Evolutionary conservation across 2,113 vertebrate species (phyloP).

Genomic region (Caranx ignobilis): DNA sequence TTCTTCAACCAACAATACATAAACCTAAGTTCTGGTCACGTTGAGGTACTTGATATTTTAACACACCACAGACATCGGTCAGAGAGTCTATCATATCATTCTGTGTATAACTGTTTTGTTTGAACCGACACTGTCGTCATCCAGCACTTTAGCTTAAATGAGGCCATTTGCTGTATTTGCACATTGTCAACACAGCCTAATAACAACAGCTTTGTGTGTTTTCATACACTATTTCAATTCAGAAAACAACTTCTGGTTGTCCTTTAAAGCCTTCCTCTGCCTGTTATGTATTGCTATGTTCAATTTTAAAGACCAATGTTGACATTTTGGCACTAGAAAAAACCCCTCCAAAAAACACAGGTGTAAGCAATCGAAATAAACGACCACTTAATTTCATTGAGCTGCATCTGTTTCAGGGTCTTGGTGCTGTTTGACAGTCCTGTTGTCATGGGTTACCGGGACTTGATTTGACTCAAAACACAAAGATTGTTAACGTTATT

Average conservation of each 20-base stretch:
- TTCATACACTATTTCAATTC: not conserved
- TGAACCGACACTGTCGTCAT: conserved; percentile 20
- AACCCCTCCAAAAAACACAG: not conserved
- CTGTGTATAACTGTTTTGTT: conserved; percentile 32
- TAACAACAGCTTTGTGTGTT: not conserved
- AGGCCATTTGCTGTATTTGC: conserved; percentile 14
- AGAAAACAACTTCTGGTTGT: not conserved
- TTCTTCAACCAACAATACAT: conserved; percentile 31
- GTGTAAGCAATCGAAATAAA: not conserved
- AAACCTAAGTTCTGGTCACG: conserved; percentile 5
- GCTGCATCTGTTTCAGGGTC: not conserved
- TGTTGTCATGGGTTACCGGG: not conserved
- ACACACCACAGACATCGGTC: conserved; percentile 24
- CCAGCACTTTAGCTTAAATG: not conserved
- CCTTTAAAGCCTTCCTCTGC: not conserved
- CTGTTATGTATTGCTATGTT: not conserved
- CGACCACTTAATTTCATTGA: not conserved
- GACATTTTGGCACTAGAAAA: not conserved
- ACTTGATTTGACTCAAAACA: not conserved
- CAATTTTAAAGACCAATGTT: too few relatives aligned
- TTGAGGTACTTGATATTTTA: conserved; percentile 17
- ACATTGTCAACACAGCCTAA: not conserved
- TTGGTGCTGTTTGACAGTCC: not conserved
- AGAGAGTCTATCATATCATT: conserved; percentile 25
- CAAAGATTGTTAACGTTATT: not conserved